Percentiles rank a stretch among this genome's conserved stretches.
phyloP scores from a whole-genome alignment of 2,888 invertebrate genomes.

The Timandra comae region DNA sequence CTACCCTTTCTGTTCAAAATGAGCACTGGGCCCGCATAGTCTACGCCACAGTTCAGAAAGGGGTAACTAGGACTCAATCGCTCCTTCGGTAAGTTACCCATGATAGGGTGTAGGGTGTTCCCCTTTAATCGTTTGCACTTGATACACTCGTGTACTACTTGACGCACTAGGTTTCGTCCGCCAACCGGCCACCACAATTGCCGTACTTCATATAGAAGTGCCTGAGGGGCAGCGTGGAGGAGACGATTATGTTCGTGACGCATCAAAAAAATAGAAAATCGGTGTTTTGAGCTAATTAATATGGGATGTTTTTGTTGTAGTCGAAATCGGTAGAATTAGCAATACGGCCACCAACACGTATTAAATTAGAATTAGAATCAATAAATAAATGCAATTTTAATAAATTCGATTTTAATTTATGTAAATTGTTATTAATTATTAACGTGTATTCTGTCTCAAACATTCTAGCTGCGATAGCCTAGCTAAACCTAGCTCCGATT shows the following conservation, averaged over 20 bases:
- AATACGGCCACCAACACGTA: constrained; percentile 9
- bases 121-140: constrained; percentile 9
- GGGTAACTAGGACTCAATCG: constrained; percentile 12
- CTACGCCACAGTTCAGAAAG: constrained; percentile 13
- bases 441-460: too few relatives aligned
- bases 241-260: constrained; percentile 4
- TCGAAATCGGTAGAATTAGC: constrained; percentile 2
- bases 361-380: constrained; percentile 4
- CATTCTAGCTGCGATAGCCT: too few relatives aligned
- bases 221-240: constrained; percentile 12
- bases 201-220: constrained; percentile 8
- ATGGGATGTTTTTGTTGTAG: constrained; percentile 10
- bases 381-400: constrained; percentile 5
- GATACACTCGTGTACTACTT: constrained; percentile 10
- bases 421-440: too few relatives aligned
- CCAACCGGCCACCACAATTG: constrained; percentile 17
- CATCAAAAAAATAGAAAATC: constrained; percentile 3
- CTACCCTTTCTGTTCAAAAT: constrained; percentile 17
- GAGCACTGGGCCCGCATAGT: constrained; percentile 20
- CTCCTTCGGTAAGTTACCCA: constrained; percentile 12
- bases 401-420: constrained; percentile 2
- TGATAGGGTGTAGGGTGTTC: constrained; percentile 8
- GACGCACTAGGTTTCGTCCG: constrained; percentile 14
- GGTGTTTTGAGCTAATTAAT: constrained; percentile 5
- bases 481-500: too few relatives aligned